Conservation (phyloP, 2,113 vertebrate genomes). For the Myxocyprinus asiaticus region DNA sequence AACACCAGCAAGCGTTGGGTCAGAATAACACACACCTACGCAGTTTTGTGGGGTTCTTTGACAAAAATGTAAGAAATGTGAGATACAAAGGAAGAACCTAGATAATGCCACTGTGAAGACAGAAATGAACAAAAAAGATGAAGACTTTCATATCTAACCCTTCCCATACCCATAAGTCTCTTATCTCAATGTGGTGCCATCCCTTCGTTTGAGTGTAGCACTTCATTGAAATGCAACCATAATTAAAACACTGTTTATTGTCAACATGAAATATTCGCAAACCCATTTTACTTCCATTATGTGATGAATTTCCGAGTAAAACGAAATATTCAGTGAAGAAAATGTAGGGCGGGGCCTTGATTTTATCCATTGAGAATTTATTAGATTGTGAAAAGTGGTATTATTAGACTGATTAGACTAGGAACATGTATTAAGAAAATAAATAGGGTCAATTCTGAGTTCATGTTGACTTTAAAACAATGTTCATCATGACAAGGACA, state of each 20-base stretch:
- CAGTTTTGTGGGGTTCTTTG: conserved; percentile 29
- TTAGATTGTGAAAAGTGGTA: no score
- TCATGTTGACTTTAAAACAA: conserved; percentile 20
- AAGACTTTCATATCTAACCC: background rate
- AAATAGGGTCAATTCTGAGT: background rate
- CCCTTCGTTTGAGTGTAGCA: background rate
- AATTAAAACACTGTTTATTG: conserved; percentile 1
- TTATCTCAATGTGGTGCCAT: background rate
- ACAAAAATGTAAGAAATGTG: background rate
- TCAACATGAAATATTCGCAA: conserved; percentile 13
- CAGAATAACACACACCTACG: conserved; percentile 42
- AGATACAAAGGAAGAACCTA: conserved; percentile 5
- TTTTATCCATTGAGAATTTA: no score
- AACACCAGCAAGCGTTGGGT: conserved; percentile 37
- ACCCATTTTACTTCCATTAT: background rate
- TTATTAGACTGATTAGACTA: background rate
- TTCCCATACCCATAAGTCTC: background rate
- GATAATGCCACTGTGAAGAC: background rate
- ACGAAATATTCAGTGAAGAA: no score
- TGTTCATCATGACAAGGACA: background rate
- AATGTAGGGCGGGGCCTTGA: no score
- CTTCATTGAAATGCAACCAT: background rate
- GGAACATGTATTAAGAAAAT: background rate
- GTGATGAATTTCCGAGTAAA: background rate
- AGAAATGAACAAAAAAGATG: background rate